These are phyloP conservation scores for Geodia barretti DNA, from an alignment of 37 sponge, comb jelly and placozoan genomes.

Conservation along the genomic window DNA sequence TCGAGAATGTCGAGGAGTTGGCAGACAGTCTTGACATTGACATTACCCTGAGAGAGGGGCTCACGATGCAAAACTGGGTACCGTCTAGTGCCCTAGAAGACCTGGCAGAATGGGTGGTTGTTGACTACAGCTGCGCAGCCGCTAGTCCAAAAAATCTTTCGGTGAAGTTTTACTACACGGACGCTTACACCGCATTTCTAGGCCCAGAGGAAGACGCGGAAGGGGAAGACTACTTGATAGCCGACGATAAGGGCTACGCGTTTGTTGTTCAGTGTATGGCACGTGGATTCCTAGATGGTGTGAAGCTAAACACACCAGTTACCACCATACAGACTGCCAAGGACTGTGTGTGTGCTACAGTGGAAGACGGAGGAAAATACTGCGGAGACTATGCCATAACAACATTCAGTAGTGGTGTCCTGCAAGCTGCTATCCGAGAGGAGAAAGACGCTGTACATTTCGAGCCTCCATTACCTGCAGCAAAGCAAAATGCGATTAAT, in stretches of 20 bases:
- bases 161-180: neutral
- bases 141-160: constrained; percentile 8
- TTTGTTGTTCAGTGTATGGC: constrained; percentile 37
- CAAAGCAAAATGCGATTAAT: constrained; percentile 38
- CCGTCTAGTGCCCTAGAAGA: constrained; percentile 16
- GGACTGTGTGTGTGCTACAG: constrained; percentile 58
- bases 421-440: constrained; percentile 31
- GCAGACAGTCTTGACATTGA: too few relatives aligned
- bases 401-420: constrained; percentile 64
- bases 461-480: constrained; percentile 29
- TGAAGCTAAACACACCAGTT: constrained; percentile 40
- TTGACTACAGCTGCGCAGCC: constrained; percentile 17
- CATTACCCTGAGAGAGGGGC: too few relatives aligned
- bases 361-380: neutral
- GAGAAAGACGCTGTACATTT: constrained; percentile 2
- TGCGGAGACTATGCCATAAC: constrained; percentile 34
- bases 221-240: constrained; percentile 32
- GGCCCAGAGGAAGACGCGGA: neutral
- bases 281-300: neutral
- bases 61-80: too few relatives aligned
- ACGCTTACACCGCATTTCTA: constrained; percentile 27
- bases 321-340: constrained; percentile 41
- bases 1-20: too few relatives aligned
- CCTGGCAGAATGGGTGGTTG: constrained; percentile 23
- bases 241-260: constrained; percentile 44